These are phyloP conservation scores for Anguilla pacifica DNA, from an alignment of 2,797 vertebrate genomes.

Conservation along the genomic window DNA sequence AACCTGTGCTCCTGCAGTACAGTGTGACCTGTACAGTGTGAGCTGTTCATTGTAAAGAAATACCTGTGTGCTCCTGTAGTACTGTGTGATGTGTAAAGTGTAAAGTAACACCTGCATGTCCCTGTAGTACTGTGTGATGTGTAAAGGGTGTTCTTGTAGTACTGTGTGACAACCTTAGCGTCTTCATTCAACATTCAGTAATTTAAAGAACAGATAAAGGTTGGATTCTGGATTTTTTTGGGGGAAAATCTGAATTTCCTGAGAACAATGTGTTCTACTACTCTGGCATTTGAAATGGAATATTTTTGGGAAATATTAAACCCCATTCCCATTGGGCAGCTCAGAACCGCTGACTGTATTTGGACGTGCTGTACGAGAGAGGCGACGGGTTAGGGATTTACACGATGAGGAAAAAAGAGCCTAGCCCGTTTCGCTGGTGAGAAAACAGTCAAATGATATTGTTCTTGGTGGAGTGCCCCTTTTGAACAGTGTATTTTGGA, in stretches of 20 bases:
- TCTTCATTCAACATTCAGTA: neutral
- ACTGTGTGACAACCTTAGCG: too few relatives aligned
- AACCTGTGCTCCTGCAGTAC: too few relatives aligned
- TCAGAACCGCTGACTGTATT: neutral
- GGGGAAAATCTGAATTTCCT: neutral
- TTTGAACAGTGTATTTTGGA: neutral
- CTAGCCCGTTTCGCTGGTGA: neutral
- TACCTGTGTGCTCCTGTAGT: too few relatives aligned
- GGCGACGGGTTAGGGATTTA: too few relatives aligned
- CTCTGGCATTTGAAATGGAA: neutral
- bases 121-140: too few relatives aligned
- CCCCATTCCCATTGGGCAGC: slow-evolving; percentile 1
- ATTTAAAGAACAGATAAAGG: neutral
- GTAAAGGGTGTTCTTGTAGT: too few relatives aligned
- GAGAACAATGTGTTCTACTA: neutral
- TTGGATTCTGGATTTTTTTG: too few relatives aligned
- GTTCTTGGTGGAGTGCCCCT: neutral
- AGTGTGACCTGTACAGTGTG: too few relatives aligned
- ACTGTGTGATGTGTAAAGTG: too few relatives aligned
- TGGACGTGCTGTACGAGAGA: neutral
- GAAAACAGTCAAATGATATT: neutral
- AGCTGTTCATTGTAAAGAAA: too few relatives aligned
- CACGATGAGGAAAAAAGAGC: neutral
- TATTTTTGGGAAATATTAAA: neutral
- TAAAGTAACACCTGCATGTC: too few relatives aligned